These are phyloP conservation scores for Nomada fucata DNA, from an alignment of 2,888 invertebrate genomes.

Conservation along the genomic window DNA sequence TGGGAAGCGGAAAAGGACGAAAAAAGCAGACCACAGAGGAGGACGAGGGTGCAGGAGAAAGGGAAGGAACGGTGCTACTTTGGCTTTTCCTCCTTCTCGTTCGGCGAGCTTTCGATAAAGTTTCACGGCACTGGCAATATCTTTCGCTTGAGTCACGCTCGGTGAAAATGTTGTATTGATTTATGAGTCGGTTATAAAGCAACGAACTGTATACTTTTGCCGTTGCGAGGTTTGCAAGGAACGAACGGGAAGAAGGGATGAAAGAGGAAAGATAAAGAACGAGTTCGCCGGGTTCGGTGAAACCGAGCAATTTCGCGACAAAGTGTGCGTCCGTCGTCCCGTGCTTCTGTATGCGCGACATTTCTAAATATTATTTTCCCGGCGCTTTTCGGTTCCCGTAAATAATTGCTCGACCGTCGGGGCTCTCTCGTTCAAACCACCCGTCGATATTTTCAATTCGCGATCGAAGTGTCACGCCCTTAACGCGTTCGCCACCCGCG, in stretches of 20 bases:
- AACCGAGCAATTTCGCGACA: constrained; percentile 45
- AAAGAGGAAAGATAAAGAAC: constrained; percentile 50
- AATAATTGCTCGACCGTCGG: neutral
- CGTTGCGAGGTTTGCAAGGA: constrained; percentile 45
- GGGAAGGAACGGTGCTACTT: constrained; percentile 46
- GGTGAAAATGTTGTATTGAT: constrained; percentile 75
- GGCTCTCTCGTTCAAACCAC: no score
- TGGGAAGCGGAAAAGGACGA: neutral
- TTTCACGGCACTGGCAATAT: constrained; percentile 78
- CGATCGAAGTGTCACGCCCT: neutral
- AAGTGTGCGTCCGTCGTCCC: constrained; percentile 4
- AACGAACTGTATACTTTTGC: constrained; percentile 58
- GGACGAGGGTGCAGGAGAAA: neutral
- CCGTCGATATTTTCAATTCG: neutral
- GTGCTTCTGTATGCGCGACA: constrained; percentile 11
- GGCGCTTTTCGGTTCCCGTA: neutral
- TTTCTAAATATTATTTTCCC: constrained; percentile 38
- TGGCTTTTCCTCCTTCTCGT: constrained; percentile 65
- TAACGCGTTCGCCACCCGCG: no score
- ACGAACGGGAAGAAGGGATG: constrained; percentile 31
- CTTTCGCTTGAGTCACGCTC: constrained; percentile 73
- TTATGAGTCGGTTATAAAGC: constrained; percentile 72
- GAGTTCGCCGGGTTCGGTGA: constrained; percentile 46
- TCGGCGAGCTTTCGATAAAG: constrained; percentile 79
- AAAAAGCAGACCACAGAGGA: neutral